phyloP scores from a whole-genome alignment of 2,797 vertebrate genomes.

The Cercopithecus hamlyni region DNA sequence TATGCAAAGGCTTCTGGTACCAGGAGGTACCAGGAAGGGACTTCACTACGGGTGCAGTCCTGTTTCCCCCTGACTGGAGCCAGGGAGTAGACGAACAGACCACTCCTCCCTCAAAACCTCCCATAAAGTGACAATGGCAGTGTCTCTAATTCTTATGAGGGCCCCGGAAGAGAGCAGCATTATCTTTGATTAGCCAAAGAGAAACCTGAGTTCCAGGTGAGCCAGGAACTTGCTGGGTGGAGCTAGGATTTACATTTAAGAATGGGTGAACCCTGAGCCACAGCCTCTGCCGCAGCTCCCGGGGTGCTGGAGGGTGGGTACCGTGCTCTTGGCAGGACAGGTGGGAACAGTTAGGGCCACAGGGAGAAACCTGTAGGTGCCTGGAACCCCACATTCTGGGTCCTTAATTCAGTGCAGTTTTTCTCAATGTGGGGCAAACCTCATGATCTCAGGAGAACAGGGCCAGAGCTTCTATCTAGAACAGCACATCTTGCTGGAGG shows the following conservation, averaged over 20 bases:
- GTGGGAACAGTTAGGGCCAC: too few relatives aligned
- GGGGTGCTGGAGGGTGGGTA: background rate
- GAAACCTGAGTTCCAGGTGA: background rate
- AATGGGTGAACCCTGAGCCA: background rate
- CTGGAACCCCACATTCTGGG: background rate
- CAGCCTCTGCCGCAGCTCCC: accelerated
- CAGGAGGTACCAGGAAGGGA: background rate
- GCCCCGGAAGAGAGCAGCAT: background rate
- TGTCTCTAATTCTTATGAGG: background rate
- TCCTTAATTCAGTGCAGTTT: background rate
- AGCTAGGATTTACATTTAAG: background rate
- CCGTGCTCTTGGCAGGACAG: background rate
- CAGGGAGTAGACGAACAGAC: background rate
- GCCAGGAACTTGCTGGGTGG: background rate
- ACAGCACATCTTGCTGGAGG: background rate
- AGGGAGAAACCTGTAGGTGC: background rate
- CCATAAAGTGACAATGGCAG: background rate
- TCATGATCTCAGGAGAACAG: background rate
- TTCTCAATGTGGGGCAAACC: background rate
- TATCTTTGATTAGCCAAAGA: background rate
- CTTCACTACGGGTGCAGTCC: accelerated
- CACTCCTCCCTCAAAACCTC: background rate
- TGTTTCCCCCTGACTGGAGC: background rate
- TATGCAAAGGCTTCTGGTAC: background rate
- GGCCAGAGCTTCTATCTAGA: background rate